Evolutionary conservation across 2,113 vertebrate genomes (phyloP).

Genomic region (Formicarius rufipectus): DNA sequence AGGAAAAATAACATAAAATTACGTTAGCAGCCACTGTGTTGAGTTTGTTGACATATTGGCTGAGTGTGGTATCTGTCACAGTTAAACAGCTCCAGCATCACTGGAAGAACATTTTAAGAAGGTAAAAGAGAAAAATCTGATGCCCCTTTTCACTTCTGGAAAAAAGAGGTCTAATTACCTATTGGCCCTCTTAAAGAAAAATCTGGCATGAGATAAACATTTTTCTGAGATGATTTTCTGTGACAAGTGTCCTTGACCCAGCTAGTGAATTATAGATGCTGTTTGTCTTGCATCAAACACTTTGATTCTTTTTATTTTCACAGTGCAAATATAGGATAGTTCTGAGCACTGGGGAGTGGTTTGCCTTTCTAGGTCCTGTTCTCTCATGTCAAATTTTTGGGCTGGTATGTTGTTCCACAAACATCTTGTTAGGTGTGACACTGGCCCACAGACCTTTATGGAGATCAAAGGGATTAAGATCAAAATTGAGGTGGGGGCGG

Average conservation of each 20-base stretch:
- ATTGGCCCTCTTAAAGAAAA: background rate
- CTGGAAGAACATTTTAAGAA: background rate
- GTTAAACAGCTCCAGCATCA: background rate
- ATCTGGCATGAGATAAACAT: background rate
- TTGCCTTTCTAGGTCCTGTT: background rate
- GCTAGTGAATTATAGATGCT: background rate
- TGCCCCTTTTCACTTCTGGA: background rate
- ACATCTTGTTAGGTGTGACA: background rate
- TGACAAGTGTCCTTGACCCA: background rate
- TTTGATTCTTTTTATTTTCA: background rate
- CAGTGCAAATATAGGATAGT: background rate
- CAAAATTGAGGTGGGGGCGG: background rate
- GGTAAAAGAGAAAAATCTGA: background rate
- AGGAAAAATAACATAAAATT: background rate
- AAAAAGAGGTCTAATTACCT: background rate
- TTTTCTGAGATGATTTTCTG: background rate
- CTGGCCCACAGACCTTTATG: background rate
- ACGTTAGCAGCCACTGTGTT: constrained; percentile 2
- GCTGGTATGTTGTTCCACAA: background rate
- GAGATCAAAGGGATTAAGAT: background rate
- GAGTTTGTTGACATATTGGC: background rate
- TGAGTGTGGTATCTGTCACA: background rate
- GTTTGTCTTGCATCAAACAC: background rate
- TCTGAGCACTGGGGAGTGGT: background rate
- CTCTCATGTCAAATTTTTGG: background rate